Percentiles rank a stretch among this genome's conserved stretches.
Conservation (phyloP, 2,888 invertebrate species). For the Caenorhabditis imperialis region DNA sequence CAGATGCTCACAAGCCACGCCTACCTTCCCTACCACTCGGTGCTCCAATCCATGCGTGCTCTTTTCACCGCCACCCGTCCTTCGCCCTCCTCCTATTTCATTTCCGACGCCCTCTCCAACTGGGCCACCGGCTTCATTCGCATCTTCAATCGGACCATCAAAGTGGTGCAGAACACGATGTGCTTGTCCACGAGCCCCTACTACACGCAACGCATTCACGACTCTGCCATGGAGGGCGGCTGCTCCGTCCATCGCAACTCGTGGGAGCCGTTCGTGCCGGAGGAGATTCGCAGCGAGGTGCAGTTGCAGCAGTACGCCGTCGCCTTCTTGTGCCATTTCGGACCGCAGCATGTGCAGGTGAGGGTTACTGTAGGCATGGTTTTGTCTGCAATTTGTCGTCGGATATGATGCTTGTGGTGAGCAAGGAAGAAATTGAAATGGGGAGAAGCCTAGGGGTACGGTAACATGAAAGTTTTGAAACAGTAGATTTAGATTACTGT, state of each 20-base stretch:
- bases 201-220: conserved; percentile 48
- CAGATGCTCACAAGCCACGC: conserved; percentile 23
- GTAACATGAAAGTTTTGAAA: neutral
- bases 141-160: conserved; percentile 39
- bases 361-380: conserved; percentile 5
- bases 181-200: conserved; percentile 42
- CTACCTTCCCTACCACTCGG: conserved; percentile 34
- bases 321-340: conserved; percentile 48
- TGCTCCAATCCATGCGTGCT: conserved; percentile 14
- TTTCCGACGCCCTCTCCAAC: conserved; percentile 34
- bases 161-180: conserved; percentile 40
- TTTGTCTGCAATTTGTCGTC: neutral
- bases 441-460: too few relatives aligned
- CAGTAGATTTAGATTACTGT: neutral
- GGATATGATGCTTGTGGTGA: too few relatives aligned
- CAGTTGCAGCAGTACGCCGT: conserved; percentile 38
- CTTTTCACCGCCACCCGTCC: conserved; percentile 4
- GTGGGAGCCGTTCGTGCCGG: conserved; percentile 53
- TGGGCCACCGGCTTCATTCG: conserved; percentile 55
- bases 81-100: conserved; percentile 16
- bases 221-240: conserved; percentile 40
- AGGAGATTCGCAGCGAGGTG: conserved; percentile 44
- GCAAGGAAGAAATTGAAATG: too few relatives aligned
- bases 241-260: conserved; percentile 33
- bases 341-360: conserved; percentile 51